Base-by-base conservation (phyloP, 2,113 vertebrate species). In the Centropus bengalensis region DNA sequence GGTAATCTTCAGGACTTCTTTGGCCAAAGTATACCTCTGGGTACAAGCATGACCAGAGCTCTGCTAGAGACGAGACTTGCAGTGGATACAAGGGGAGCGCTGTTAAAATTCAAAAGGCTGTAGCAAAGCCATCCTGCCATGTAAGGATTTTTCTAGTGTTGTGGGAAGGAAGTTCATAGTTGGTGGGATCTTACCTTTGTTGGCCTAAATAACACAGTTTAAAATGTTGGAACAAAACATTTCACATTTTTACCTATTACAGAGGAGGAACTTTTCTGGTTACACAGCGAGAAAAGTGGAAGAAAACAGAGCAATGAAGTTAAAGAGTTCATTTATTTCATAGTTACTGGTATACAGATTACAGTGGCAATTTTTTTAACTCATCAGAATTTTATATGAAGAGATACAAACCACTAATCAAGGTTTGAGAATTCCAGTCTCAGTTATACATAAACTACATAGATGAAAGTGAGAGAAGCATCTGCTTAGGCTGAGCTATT, bases 241-340 rank as follows among this genome's bases (percentile, higher is more conserved):
- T 54, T 54, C 40, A 51, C 21, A 12, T 54, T 76, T 69, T 20
- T 62, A 82, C 64, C 75, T 74, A 82, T 78, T 71, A 45, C 38
- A 87, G 45, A 91, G 23, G 81, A 78, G 16, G 24, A 93, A 51
- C 56, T 47, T n/a, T 59, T 93, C 88, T 66, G 54, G 88, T 66
- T 42, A 58, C 26, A 51, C 60, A 94, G 71, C 5, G 2, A 82
- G 74, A 89, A 54, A 88, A 89, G 14, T 47, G 17, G 85, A 87
- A 75, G 52, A 76, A 94, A 89, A 89, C 22, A 73, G 28, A 87
- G 45, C 27, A 94, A 38, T 33, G 52, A 83, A 81, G 36, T 92
- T 92, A 74, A 68, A 82, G 62, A 94, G 69, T 75, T 86, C 24
- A 47, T 94, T 94, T 96, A 91, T 92, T 95, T 89, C 58, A 36